A percentile compares a stretch with the other conserved stretches of the same genome.
Conservation (phyloP, 1,140 invertebrate species). For the Venturia canescens region DNA sequence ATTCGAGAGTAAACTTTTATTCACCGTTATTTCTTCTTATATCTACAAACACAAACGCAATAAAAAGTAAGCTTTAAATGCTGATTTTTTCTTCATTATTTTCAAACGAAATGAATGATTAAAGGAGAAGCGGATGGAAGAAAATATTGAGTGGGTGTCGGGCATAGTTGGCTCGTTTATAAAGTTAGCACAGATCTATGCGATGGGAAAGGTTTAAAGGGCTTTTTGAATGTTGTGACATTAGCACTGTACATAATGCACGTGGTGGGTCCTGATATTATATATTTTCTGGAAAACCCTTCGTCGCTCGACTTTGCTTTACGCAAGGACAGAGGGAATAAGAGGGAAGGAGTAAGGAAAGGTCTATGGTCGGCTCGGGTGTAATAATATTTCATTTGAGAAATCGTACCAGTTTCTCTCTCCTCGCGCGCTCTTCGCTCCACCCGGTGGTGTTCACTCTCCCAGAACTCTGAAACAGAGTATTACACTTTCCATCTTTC, state of each 20-base stretch:
- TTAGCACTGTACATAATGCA: neutral
- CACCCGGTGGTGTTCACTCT: slow-evolving; percentile 29
- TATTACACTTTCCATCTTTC: slow-evolving; percentile 41
- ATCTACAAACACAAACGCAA: too few species aligned
- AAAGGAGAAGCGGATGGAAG: too few species aligned
- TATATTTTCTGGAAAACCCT: slow-evolving; percentile 17
- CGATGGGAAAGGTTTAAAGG: neutral
- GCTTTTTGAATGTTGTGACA: neutral
- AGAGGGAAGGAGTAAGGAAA: neutral
- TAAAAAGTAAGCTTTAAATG: too few species aligned
- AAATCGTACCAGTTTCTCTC: slow-evolving; percentile 56
- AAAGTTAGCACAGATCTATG: neutral
- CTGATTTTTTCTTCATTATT: too few species aligned
- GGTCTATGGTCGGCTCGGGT: slow-evolving; percentile 44
- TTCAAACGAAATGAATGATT: too few species aligned
- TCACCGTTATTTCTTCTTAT: too few species aligned
- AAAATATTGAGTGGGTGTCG: too few species aligned
- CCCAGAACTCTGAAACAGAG: slow-evolving; percentile 54
- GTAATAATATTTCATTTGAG: slow-evolving; percentile 66
- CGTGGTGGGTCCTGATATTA: neutral
- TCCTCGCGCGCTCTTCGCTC: slow-evolving; percentile 30
- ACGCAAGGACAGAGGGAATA: neutral
- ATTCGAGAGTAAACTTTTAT: too few species aligned
- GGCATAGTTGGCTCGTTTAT: too few species aligned
- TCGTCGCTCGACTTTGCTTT: slow-evolving; percentile 27